Evolutionary conservation across 2,888 invertebrate genomes (phyloP).

Genomic region (Synergus gifuensis): DNA sequence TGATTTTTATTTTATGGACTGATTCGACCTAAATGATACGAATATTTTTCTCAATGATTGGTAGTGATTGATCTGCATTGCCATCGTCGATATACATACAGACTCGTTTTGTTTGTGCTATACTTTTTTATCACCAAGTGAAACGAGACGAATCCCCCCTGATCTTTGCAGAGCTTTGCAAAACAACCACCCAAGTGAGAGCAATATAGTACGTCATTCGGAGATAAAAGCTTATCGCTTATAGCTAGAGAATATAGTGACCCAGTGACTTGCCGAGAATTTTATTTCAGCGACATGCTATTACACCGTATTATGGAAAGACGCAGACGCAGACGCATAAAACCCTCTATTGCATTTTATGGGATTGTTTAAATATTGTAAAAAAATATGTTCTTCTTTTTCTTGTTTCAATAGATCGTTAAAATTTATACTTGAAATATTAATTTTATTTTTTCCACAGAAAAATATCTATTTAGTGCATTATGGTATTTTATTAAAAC

Average conservation of each 20-base stretch:
- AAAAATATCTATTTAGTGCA: too few relatives aligned
- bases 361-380: background rate
- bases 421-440: too few relatives aligned
- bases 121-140: slow-evolving; percentile 26
- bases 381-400: background rate
- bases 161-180: slow-evolving; percentile 32
- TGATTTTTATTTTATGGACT: background rate
- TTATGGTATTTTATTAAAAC: background rate
- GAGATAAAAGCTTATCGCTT: slow-evolving; percentile 57
- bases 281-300: background rate
- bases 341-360: background rate
- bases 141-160: slow-evolving; percentile 21
- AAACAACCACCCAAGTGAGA: slow-evolving; percentile 36
- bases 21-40: background rate
- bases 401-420: background rate
- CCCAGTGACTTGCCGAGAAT: slow-evolving; percentile 33
- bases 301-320: background rate
- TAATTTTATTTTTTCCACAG: too few relatives aligned
- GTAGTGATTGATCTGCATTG: slow-evolving; percentile 12
- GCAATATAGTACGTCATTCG: slow-evolving; percentile 35
- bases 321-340: background rate
- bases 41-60: slow-evolving; percentile 27
- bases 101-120: slow-evolving; percentile 3
- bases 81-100: slow-evolving; percentile 8
- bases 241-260: slow-evolving; percentile 51